phyloP scores from a whole-genome alignment of 2,113 vertebrate genomes.

The Chascanopsetta lugubris region DNA sequence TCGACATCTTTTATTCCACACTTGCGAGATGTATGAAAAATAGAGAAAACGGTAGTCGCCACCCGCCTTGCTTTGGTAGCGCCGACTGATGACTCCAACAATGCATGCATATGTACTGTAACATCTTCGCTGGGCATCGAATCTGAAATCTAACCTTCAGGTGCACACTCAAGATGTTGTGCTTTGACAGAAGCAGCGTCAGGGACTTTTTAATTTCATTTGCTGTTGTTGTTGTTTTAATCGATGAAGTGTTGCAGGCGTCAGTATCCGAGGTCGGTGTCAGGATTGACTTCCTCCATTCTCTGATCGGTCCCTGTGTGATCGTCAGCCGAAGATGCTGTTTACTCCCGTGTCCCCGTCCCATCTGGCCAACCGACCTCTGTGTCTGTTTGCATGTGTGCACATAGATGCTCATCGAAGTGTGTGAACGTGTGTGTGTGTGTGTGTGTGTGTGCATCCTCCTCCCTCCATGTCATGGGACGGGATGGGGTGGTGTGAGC shows the following conservation, averaged over 20 bases:
- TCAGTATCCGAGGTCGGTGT: neutral
- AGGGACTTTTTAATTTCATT: too few relatives aligned
- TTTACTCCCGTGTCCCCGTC: neutral
- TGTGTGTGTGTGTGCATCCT: slow-evolving; percentile 47
- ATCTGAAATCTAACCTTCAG: slow-evolving; percentile 43
- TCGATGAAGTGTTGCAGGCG: neutral
- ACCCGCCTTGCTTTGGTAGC: slow-evolving; percentile 58
- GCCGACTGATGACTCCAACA: slow-evolving; percentile 43
- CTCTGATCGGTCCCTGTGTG: neutral
- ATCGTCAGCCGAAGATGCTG: neutral
- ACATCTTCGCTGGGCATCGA: slow-evolving; percentile 38
- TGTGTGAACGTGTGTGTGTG: slow-evolving; percentile 46
- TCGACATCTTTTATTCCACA: slow-evolving; percentile 44
- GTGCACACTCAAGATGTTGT: slow-evolving; percentile 24
- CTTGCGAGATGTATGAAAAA: slow-evolving; percentile 51
- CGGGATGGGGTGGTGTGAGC: slow-evolving; percentile 38
- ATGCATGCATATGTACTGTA: slow-evolving; percentile 60
- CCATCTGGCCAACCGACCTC: slow-evolving; percentile 11
- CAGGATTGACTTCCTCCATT: neutral
- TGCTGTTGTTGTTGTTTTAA: too few relatives aligned
- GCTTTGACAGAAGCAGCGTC: slow-evolving; percentile 39
- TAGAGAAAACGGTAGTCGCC: slow-evolving; percentile 14
- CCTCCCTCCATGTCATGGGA: slow-evolving; percentile 19
- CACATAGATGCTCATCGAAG: slow-evolving; percentile 26
- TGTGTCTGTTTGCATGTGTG: slow-evolving; percentile 47